phyloP scores from a whole-genome alignment of 2,113 vertebrate genomes.

The Semicossyphus pulcher region DNA sequence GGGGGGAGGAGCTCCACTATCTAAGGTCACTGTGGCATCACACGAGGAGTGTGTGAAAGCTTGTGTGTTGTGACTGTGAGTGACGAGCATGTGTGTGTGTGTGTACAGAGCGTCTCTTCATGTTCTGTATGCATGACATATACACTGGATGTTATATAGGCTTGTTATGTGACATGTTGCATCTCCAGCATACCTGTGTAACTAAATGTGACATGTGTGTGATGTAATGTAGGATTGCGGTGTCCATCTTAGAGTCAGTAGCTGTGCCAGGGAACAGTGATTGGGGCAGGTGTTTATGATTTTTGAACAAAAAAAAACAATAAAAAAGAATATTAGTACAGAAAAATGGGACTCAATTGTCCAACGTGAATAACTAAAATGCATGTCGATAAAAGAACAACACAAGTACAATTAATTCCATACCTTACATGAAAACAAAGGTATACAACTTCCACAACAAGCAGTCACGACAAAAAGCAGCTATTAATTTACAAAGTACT shows the following conservation, averaged over 20 bases:
- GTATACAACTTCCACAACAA: no score
- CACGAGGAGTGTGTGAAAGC: conserved; percentile 53
- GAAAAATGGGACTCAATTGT: no score
- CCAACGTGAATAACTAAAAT: no score
- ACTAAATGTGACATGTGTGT: conserved; percentile 3
- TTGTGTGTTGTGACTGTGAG: conserved; percentile 23
- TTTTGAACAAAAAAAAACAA: no score
- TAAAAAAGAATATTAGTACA: no score
- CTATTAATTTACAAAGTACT: no score
- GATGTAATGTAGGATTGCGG: background rate
- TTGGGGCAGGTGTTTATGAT: no score
- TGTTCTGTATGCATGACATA: background rate
- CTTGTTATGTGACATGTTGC: background rate
- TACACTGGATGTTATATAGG: background rate
- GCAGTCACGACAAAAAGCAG: no score
- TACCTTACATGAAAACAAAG: no score
- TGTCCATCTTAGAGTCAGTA: background rate
- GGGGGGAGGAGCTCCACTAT: conserved; percentile 20
- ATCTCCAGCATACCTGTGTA: background rate
- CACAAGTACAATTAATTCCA: no score
- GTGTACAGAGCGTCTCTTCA: conserved; percentile 15
- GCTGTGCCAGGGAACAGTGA: no score
- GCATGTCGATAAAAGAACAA: no score
- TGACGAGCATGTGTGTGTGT: conserved; percentile 28
- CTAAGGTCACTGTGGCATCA: conserved; percentile 65